These are phyloP conservation scores for Hylomyscus alleni DNA, from an alignment of 2,797 vertebrate species.

Conservation along the genomic window DNA sequence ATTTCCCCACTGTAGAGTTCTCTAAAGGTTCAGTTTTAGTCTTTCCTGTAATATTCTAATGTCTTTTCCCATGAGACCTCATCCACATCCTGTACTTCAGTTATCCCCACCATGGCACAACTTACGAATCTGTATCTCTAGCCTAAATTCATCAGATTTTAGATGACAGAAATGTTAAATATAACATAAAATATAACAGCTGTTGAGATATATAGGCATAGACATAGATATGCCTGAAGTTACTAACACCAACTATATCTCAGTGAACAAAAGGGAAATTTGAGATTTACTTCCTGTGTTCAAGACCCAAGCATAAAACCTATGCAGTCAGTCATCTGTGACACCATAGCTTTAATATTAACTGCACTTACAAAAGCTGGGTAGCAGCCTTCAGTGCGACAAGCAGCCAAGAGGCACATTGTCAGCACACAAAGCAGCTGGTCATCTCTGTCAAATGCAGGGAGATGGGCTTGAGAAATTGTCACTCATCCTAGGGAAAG, in stretches of 20 bases:
- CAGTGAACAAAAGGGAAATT: constrained; percentile 83
- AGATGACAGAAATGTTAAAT: not conserved
- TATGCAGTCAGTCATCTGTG: constrained; percentile 76
- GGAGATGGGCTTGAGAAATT: constrained; percentile 47
- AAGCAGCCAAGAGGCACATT: not conserved
- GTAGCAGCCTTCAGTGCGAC: constrained; percentile 25
- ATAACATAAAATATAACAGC: constrained; percentile 83
- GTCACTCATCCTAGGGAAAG: constrained; percentile 64
- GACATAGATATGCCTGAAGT: constrained; percentile 84
- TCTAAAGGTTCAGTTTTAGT: not conserved
- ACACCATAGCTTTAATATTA: constrained; percentile 66
- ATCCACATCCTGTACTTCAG: not conserved
- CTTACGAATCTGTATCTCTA: not conserved
- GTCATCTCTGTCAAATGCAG: constrained; percentile 15
- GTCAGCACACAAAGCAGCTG: constrained; percentile 54
- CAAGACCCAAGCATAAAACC: constrained; percentile 57
- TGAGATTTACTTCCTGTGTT: constrained; percentile 82
- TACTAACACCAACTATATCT: constrained; percentile 81
- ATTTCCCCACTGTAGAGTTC: not conserved
- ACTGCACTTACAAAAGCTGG: constrained; percentile 70
- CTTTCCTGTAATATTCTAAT: not conserved
- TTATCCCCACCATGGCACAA: not conserved
- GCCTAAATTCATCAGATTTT: not conserved
- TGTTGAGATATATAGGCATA: constrained; percentile 79
- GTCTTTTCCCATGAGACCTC: constrained; percentile 15